Evolutionary conservation across 2,797 vertebrate genomes (phyloP).

Genomic region (Typhlichthys subterraneus): DNA sequence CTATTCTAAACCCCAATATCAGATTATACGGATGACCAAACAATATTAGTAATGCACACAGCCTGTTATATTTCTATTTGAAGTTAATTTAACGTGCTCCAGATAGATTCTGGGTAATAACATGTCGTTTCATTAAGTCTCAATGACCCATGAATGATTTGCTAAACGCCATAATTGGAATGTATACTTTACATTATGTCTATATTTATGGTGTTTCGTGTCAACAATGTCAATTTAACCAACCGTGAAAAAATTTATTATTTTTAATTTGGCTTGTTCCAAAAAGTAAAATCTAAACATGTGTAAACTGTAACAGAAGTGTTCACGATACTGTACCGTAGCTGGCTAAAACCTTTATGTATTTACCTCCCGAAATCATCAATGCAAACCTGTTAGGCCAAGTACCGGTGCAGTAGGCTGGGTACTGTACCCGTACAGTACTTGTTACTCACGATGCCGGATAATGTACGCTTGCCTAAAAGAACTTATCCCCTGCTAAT

Average conservation of each 20-base stretch:
- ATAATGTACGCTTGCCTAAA: conserved; percentile 33
- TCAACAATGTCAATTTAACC: background rate
- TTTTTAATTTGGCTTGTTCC: background rate
- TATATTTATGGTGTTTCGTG: too few species aligned
- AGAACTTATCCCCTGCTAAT: conserved; percentile 32
- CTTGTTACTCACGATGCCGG: too few species aligned
- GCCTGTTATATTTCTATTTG: background rate
- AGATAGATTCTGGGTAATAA: background rate
- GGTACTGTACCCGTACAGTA: background rate
- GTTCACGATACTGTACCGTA: background rate
- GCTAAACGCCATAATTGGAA: too few species aligned
- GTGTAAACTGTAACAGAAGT: too few species aligned
- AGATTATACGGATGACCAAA: too few species aligned
- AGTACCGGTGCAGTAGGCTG: background rate
- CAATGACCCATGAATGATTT: background rate
- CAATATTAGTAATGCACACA: background rate
- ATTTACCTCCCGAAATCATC: background rate
- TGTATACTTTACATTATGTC: too few species aligned
- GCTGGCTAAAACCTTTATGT: background rate
- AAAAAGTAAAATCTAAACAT: background rate
- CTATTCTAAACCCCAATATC: too few species aligned
- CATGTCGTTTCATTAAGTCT: too few species aligned
- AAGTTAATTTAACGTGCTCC: background rate
- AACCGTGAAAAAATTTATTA: background rate
- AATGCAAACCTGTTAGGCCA: background rate